Percentiles rank a stretch among this genome's conserved stretches.
Evolutionary conservation across 2,797 vertebrate genomes (phyloP).

Genomic region (Brachyalestes nurse): DNA sequence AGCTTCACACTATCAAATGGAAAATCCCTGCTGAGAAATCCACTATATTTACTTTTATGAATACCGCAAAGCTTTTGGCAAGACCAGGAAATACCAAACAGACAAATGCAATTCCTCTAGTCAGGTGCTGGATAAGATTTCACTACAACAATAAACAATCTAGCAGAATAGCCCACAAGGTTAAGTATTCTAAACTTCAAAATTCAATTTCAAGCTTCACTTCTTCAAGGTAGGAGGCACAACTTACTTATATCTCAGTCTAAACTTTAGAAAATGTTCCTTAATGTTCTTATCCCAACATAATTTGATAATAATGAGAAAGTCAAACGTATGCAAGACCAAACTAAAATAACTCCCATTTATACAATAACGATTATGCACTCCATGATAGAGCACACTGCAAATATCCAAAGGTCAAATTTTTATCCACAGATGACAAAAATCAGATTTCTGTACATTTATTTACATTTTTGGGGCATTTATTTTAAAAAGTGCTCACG

Average conservation of each 20-base stretch:
- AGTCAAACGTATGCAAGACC: not conserved
- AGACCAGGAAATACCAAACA: not conserved
- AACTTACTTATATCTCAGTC: not conserved
- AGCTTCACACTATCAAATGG: not conserved
- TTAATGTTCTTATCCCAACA: not conserved
- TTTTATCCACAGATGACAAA: not conserved
- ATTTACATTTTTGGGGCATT: slow-evolving; percentile 8
- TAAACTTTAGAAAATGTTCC: not conserved
- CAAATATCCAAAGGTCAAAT: not conserved
- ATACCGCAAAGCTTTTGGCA: not conserved
- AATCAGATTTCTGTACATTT: not conserved
- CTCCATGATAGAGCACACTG: not conserved
- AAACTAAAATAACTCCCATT: not conserved
- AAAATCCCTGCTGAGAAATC: slow-evolving; percentile 1
- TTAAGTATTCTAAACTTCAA: not conserved
- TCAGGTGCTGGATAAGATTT: not conserved
- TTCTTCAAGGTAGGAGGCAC: not conserved
- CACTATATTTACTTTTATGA: not conserved
- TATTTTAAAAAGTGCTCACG: not conserved
- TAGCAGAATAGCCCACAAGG: not conserved
- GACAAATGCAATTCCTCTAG: not conserved
- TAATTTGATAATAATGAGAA: not conserved
- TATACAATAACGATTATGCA: not conserved
- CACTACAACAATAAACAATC: not conserved
- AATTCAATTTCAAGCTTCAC: too few relatives aligned